Conservation (phyloP, 2,888 invertebrate species). For the Mellilla xanthometata region DNA sequence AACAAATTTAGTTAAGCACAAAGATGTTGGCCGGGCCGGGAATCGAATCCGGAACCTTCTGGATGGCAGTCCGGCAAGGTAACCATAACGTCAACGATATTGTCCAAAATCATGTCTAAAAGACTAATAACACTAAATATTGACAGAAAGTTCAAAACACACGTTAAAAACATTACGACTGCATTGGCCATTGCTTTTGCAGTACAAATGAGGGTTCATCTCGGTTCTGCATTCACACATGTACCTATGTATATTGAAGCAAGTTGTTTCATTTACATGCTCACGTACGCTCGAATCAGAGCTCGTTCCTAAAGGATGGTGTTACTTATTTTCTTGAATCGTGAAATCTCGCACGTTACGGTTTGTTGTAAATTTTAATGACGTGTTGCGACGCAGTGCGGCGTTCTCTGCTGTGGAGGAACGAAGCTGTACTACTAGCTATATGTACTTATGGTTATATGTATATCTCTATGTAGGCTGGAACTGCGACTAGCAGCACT, state of each 20-base stretch:
- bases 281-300: conserved; percentile 1
- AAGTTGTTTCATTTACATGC: conserved; percentile 5
- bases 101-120: too few relatives aligned
- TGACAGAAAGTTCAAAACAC: conserved; percentile 3
- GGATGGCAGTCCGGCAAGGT: too few relatives aligned
- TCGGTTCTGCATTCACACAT: conserved; percentile 4
- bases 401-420: conserved; percentile 32
- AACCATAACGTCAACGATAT: too few relatives aligned
- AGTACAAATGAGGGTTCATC: conserved; percentile 10
- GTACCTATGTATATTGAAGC: conserved; percentile 15
- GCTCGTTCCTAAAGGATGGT: conserved; percentile 3
- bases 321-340: conserved; percentile 19
- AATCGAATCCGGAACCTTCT: too few relatives aligned
- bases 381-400: conserved; percentile 69
- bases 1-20: too few relatives aligned
- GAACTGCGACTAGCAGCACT: conserved; percentile 36
- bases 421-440: too few relatives aligned
- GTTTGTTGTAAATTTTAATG: conserved; percentile 62
- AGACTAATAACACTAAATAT: too few relatives aligned
- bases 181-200: conserved; percentile 7
- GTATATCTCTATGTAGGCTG: conserved; percentile 18
- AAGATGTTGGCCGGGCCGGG: too few relatives aligned
- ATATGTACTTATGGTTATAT: conserved; percentile 30
- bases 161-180: conserved; percentile 1
- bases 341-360: conserved; percentile 27